phyloP scores from a whole-genome alignment of 2,113 vertebrate genomes.

The Electrona antarctica region DNA sequence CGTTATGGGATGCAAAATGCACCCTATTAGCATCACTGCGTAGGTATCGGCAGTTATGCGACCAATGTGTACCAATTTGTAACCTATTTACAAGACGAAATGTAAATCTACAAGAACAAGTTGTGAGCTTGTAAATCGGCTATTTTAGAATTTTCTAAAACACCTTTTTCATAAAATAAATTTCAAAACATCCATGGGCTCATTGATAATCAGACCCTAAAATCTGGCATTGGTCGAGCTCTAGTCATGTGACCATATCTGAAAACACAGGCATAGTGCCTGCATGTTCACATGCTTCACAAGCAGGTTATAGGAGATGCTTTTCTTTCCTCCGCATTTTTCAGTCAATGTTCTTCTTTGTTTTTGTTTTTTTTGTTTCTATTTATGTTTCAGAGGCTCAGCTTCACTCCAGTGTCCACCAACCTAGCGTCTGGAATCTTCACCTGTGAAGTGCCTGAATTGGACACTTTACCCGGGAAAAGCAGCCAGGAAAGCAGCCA shows the following conservation, averaged over 20 bases:
- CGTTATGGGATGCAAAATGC: too few relatives aligned
- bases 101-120: too few relatives aligned
- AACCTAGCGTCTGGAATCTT: slow-evolving; percentile 76
- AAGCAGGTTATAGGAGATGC: too few relatives aligned
- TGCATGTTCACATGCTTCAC: not conserved
- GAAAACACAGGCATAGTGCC: not conserved
- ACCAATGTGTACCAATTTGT: too few relatives aligned
- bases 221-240: not conserved
- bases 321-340: not conserved
- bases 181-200: too few relatives aligned
- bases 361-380: not conserved
- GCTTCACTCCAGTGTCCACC: slow-evolving; percentile 69
- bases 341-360: not conserved
- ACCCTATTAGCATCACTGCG: too few relatives aligned
- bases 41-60: too few relatives aligned
- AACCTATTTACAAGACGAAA: too few relatives aligned
- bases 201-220: too few relatives aligned
- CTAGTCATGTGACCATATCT: not conserved
- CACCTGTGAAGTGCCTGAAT: slow-evolving; percentile 57
- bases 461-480: not conserved
- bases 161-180: too few relatives aligned
- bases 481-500: not conserved
- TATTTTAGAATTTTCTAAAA: too few relatives aligned
- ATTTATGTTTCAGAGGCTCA: slow-evolving; percentile 79
- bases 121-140: too few relatives aligned